Evolutionary conservation across 2,888 invertebrate species (phyloP).

Genomic region (Athetis lepigone): DNA sequence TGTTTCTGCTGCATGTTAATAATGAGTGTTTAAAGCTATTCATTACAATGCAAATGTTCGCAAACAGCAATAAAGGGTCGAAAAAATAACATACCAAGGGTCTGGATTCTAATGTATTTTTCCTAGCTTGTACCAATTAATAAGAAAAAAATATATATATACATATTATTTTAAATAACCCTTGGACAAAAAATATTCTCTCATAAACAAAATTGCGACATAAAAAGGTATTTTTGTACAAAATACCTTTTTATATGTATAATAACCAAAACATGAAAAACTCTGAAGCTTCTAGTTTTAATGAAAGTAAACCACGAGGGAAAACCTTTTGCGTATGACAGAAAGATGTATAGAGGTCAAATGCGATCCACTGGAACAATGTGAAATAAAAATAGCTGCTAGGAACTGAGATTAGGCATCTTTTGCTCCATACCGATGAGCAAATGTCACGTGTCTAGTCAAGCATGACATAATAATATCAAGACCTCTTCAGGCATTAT

Average conservation of each 20-base stretch:
- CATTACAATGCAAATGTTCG: slow-evolving; percentile 4
- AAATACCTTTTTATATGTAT: slow-evolving; percentile 3
- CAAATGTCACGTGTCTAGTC: slow-evolving; percentile 35
- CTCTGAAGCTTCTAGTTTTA: slow-evolving; percentile 25
- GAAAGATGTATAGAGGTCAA: slow-evolving; percentile 43
- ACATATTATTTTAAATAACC: not conserved
- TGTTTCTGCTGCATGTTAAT: not conserved
- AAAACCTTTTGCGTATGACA: slow-evolving; percentile 48
- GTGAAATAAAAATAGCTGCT: slow-evolving; percentile 24
- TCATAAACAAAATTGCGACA: not conserved
- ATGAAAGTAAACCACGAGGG: slow-evolving; percentile 44
- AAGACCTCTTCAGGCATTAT: slow-evolving; percentile 22
- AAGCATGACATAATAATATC: slow-evolving; percentile 34
- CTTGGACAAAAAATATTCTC: not conserved
- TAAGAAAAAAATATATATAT: not conserved
- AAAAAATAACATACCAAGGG: too few relatives aligned
- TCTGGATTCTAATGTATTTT: too few relatives aligned
- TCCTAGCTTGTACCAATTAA: too few relatives aligned
- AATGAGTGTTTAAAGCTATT: slow-evolving; percentile 1
- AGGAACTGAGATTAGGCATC: slow-evolving; percentile 9
- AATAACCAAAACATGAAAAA: slow-evolving; percentile 16
- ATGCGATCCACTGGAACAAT: slow-evolving; percentile 25
- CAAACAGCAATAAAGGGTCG: not conserved
- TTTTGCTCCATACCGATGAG: slow-evolving; percentile 30
- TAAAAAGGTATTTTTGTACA: not conserved